Base-by-base conservation (phyloP, 2,888 invertebrate species). In the Clunio marinus region DNA sequence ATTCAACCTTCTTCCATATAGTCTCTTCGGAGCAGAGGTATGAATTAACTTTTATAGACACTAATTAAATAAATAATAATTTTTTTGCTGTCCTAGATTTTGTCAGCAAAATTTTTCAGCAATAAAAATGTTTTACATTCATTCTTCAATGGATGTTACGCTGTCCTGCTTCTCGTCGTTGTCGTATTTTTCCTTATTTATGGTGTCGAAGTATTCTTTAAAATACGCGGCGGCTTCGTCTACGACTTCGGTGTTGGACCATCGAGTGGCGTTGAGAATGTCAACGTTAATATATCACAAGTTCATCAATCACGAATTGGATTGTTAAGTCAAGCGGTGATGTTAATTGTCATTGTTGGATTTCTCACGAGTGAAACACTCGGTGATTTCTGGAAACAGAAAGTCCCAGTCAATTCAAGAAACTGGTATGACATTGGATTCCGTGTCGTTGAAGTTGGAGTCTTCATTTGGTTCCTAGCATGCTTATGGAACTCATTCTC, bases 401-500 rank as follows among this genome's bases (percentile, higher is more conserved):
- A 93, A 76, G 89, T 92, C 71, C 93, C 94, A 37, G 86, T 95
- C 59, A 86, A 91, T 73, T 93, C 93, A 24, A 87, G 94, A 74
- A 95, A 95, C 80, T 91, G 91, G 86, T 93, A 95, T 81, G 93
- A 94, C 80, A 83, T 95, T 72, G 87, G 93, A 72, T 95, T 95
- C 80, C 88, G 94, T 4, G 83, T 93, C 67, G 91, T 90, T 59
- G 96, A 96, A 83, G 90, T 95, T 73, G 95, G 94, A 7, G 93
- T 94, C 70, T 92, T 92, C 73, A 81, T 96, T 75, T 96, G 95
- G 95, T 96, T 95, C 80, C 94, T 95, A 32, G 95, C 95, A 78
- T 94, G 94, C 66, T 83, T 96, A 72, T 96, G 96, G 96, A 96
- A 96, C 81, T 94, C 92, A 72, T 93, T 93, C 86, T 90, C 91